These are phyloP conservation scores for Parotia lawesii DNA, from an alignment of 2,113 vertebrate genomes.

Conservation along the genomic window DNA sequence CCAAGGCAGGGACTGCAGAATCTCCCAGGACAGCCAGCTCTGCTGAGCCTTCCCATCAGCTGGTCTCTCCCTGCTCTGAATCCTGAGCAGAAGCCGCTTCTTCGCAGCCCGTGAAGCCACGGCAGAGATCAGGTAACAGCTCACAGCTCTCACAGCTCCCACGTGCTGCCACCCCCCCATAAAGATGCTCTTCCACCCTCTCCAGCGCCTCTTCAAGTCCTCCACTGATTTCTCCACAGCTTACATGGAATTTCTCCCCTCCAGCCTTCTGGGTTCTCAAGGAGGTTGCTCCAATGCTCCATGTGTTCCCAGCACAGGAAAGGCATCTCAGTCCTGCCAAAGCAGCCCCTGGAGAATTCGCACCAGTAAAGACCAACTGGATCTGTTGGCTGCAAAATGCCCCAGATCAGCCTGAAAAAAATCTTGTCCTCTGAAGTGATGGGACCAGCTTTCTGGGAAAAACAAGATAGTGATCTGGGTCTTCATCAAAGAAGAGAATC, in stretches of 20 bases:
- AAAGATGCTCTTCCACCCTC: neutral
- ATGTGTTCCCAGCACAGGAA: neutral
- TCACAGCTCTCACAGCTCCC: neutral
- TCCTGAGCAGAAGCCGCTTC: neutral
- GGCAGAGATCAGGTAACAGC: neutral
- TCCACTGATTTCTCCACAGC: accelerated
- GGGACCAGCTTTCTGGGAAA: neutral
- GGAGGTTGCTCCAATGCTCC: neutral
- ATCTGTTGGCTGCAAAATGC: neutral
- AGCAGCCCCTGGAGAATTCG: neutral
- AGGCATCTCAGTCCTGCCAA: neutral
- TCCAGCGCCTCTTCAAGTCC: neutral
- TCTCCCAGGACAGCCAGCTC: neutral
- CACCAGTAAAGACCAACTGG: neutral
- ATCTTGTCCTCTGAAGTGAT: neutral
- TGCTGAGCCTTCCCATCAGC: accelerated
- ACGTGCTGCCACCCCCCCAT: accelerated
- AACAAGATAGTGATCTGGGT: accelerated
- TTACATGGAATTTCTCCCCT: neutral
- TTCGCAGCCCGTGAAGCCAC: neutral
- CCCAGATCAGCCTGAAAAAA: neutral
- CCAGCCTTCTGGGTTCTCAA: neutral
- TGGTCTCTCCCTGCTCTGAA: accelerated
- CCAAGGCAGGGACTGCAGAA: neutral
- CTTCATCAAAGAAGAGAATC: neutral